A percentile compares a stretch with the other conserved stretches of the same genome.
Evolutionary conservation across 2,888 invertebrate species (phyloP).

Genomic region (Pterostichus madidus): DNA sequence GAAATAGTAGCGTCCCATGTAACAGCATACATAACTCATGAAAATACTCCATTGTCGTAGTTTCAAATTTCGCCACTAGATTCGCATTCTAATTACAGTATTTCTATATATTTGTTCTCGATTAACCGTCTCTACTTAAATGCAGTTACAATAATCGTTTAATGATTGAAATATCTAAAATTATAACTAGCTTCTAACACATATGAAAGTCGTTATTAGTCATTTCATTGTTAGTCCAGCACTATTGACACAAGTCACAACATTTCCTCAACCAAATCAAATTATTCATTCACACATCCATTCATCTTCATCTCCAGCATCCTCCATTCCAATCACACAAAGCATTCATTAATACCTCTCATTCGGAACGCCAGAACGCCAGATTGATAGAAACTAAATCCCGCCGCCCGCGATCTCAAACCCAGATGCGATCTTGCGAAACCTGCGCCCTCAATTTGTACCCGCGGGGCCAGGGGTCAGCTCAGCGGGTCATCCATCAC

Average conservation of each 20-base stretch:
- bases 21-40: no score
- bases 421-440: constrained; percentile 8
- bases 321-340: background rate
- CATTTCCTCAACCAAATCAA: constrained; percentile 1
- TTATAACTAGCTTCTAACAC: no score
- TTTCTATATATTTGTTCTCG: no score
- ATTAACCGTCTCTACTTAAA: no score
- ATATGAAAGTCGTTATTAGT: no score
- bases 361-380: background rate
- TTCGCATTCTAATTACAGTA: no score
- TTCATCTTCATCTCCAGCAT: background rate
- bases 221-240: no score
- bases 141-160: no score
- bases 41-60: no score
- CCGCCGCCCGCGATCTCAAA: background rate
- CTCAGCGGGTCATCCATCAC: constrained; percentile 21
- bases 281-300: constrained; percentile 8
- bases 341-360: constrained; percentile 11
- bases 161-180: no score
- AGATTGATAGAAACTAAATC: constrained; percentile 11
- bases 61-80: no score
- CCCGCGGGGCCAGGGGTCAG: background rate
- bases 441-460: constrained; percentile 15
- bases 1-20: no score
- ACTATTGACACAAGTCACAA: background rate